Conservation (phyloP, 2,113 vertebrate species). For the Phylloscopus trochiloides region DNA sequence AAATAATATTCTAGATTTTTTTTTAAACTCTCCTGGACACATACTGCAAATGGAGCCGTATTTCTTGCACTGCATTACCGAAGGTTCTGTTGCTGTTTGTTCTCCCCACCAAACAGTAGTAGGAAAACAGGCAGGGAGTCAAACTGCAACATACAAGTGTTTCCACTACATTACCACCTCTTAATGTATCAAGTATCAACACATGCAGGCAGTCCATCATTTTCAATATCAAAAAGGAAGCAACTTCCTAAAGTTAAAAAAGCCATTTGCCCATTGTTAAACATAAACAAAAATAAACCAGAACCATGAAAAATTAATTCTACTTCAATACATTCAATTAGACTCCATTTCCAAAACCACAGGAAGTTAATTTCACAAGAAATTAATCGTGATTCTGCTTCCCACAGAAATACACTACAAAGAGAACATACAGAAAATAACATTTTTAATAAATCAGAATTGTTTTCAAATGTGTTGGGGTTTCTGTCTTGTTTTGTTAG, state of each 20-base stretch:
- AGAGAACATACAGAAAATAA: not conserved
- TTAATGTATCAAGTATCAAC: not conserved
- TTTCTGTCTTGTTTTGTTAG: not conserved
- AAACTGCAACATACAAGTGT: not conserved
- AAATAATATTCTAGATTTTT: not conserved
- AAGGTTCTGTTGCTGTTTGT: not conserved
- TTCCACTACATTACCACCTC: not conserved
- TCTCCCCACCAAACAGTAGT: not conserved
- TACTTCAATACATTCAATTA: not conserved
- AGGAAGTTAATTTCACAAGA: not conserved
- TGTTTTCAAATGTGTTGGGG: not conserved
- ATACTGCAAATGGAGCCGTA: not conserved
- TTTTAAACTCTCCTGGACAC: not conserved
- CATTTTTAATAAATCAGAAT: not conserved
- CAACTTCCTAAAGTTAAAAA: not conserved
- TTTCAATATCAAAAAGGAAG: not conserved
- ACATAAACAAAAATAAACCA: not conserved
- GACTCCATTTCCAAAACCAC: not conserved
- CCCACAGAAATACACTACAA: not conserved
- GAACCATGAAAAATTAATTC: not conserved
- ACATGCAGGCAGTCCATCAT: not conserved
- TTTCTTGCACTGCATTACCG: not conserved
- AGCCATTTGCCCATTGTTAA: not conserved
- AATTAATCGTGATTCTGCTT: not conserved
- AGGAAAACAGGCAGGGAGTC: not conserved